Base-by-base conservation (phyloP, 2,888 invertebrate genomes). In the Tridacna gigas region DNA sequence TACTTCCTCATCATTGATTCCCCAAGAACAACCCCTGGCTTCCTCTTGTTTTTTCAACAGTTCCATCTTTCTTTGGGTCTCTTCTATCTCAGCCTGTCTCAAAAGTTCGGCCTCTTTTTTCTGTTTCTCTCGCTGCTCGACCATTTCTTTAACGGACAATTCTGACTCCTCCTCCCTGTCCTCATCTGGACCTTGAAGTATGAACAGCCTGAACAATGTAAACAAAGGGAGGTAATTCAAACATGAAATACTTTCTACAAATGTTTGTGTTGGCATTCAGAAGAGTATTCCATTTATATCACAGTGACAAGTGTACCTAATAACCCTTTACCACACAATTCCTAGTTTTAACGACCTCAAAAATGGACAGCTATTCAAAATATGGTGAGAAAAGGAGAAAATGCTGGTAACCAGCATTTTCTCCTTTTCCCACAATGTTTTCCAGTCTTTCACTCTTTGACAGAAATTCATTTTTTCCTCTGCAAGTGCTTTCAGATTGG, bases 91-190 rank as follows among this genome's bases (percentile, higher is more conserved):
- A 15, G 91, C 90, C 73, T 91, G 91, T 84, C 93, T 87, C 61
- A 93, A 87, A 47, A 94, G 51, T 80, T 94, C 93, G 12, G 91
- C 91, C 84, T 95, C 94, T 86, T 89, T 91, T 77, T 91, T 91
- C 77, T 93, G 92, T 79, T 89, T 90, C 56, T 93, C 92, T 82
- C 92, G 90, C 88, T 94, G 92, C 83, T 92, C 90, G 82, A 93
- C 94, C 91, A 95, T 91, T 81, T 95, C 95, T 18, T 93, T 92
- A 0, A 95, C 91, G n/a, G 97, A 96, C 5, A 97, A 95, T 85
- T 97, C 97, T 0, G 97, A 97, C 95, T 98, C 98, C 3, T 97
- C 97, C 94, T 99, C 98, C 87, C 96, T 96, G 93, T 99, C 99
- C 73, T 97, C 97, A 20, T 96, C 96, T 0, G 99, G 99, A 0